A percentile compares a stretch with the other conserved stretches of the same genome.
Evolutionary conservation across 2,797 vertebrate genomes (phyloP).

Genomic region (Dicrostonyx torquatus): DNA sequence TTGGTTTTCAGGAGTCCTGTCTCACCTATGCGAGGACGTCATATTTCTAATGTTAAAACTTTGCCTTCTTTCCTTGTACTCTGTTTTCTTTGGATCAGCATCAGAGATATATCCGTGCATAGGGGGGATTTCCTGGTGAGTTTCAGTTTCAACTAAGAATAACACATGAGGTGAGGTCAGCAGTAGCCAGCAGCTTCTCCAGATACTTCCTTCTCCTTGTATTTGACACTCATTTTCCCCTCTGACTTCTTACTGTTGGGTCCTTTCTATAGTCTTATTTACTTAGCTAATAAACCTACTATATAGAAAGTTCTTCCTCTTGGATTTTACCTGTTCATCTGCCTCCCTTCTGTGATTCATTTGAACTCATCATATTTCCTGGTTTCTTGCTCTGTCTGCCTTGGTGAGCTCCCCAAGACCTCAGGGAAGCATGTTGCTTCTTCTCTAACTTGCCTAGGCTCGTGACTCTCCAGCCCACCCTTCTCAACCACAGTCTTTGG

Average conservation of each 20-base stretch:
- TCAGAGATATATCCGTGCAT: neutral
- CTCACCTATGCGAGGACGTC: neutral
- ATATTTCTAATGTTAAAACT: neutral
- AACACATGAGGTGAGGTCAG: neutral
- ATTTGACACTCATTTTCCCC: neutral
- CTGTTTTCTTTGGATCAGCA: neutral
- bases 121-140: neutral
- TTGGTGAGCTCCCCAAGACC: neutral
- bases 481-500: neutral
- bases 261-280: neutral
- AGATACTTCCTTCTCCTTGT: neutral
- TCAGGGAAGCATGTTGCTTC: neutral
- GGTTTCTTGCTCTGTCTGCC: neutral
- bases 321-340: neutral
- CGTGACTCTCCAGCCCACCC: no score
- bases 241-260: neutral
- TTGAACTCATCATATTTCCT: neutral
- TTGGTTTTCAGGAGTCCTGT: neutral
- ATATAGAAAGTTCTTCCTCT: neutral
- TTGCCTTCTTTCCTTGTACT: neutral
- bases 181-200: neutral
- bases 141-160: conserved; percentile 33
- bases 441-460: neutral
- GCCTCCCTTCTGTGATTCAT: neutral
- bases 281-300: neutral